Percentiles rank a stretch among this genome's conserved stretches.
These are phyloP conservation scores for Agrotis clavis DNA, from an alignment of 2,888 invertebrate species.

Conservation along the genomic window DNA sequence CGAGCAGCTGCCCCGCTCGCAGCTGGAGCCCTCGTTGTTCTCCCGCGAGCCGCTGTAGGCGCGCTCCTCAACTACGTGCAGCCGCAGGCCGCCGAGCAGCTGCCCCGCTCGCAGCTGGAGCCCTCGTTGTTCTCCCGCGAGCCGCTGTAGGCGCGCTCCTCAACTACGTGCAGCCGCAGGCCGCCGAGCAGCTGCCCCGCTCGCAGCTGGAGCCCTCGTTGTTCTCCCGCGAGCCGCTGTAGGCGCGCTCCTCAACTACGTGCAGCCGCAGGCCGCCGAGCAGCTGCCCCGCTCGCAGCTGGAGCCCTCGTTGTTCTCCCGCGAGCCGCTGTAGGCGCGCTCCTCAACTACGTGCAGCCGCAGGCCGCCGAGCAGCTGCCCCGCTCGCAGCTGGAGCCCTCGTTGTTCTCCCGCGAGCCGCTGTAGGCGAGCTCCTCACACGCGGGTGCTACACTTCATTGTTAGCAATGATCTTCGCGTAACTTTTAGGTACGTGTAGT, in stretches of 20 bases:
- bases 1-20: not conserved
- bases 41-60: not conserved
- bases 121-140: not conserved
- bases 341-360: no score
- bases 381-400: no score
- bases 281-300: no score
- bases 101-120: not conserved
- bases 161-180: no score
- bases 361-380: no score
- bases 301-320: not conserved
- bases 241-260: no score
- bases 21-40: not conserved
- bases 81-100: constrained; percentile 65
- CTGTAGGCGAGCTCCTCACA: not conserved
- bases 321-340: not conserved
- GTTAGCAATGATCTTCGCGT: not conserved
- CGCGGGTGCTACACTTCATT: no score
- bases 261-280: no score
- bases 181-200: no score
- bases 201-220: no score
- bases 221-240: not conserved
- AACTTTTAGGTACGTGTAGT: not conserved
- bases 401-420: not conserved
- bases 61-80: constrained; percentile 79
- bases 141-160: not conserved